These are phyloP conservation scores for Aspidapion aeneum DNA, from an alignment of 2,888 invertebrate genomes.

Conservation along the genomic window DNA sequence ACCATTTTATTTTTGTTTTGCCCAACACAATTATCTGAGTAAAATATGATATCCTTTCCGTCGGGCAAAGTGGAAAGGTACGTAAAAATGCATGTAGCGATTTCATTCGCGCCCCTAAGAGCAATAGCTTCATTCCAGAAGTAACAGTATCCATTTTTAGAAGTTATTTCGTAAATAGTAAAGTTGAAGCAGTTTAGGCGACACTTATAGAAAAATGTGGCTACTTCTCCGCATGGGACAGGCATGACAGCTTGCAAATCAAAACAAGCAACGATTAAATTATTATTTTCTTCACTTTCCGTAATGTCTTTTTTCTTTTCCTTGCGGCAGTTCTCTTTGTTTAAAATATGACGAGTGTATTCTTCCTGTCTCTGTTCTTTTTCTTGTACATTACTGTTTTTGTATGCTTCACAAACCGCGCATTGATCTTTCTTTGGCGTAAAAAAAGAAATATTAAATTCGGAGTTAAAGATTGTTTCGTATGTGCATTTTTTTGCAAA, in stretches of 20 bases:
- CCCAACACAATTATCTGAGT: too few species aligned
- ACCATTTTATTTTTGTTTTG: background rate
- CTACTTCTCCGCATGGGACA: slow-evolving; percentile 1
- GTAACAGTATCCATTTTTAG: background rate
- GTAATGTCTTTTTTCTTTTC: background rate
- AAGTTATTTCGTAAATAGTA: background rate
- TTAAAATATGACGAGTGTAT: background rate
- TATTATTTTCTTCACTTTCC: background rate
- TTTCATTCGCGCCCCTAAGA: background rate
- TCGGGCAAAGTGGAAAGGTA: background rate
- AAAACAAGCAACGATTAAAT: background rate
- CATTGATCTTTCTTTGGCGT: slow-evolving; percentile 12
- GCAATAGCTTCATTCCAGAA: background rate
- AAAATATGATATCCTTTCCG: background rate
- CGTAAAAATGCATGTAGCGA: background rate
- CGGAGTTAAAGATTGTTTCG: slow-evolving; percentile 2
- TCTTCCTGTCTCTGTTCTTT: background rate
- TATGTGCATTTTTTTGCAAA: background rate
- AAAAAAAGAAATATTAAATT: slow-evolving; percentile 8
- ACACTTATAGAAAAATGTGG: background rate
- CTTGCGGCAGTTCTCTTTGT: background rate
- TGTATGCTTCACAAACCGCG: background rate
- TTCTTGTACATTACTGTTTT: background rate
- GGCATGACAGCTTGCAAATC: slow-evolving; percentile 1
- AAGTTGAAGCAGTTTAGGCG: background rate